Conservation (phyloP, 2,797 vertebrate genomes). For the Acestrorhynchus altus region DNA sequence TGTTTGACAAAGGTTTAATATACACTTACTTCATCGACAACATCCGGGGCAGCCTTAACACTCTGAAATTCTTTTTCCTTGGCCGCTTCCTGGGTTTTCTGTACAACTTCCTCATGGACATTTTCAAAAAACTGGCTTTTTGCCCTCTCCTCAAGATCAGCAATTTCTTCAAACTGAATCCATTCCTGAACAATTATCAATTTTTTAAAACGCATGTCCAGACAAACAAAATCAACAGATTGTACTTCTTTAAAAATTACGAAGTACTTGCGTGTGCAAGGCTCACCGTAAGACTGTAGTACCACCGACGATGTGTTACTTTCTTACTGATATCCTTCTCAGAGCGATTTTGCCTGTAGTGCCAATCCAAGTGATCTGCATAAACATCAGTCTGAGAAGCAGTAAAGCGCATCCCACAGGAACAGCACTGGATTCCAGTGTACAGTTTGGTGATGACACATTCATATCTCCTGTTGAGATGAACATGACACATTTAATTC, state of each 20-base stretch:
- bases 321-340: slow-evolving; percentile 96
- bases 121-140: slow-evolving; percentile 99
- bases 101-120: slow-evolving; percentile 93
- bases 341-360: slow-evolving; percentile 96
- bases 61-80: slow-evolving; percentile 96
- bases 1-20: neutral
- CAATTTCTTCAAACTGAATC: slow-evolving; percentile 99
- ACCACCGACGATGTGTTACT: slow-evolving; percentile 96
- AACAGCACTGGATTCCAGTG: slow-evolving; percentile 98
- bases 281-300: slow-evolving; percentile 93
- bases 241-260: neutral
- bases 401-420: slow-evolving; percentile 98
- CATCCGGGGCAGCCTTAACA: slow-evolving; percentile 92
- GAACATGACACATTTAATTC: neutral
- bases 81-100: slow-evolving; percentile 94
- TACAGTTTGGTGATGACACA: slow-evolving; percentile 91
- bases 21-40: slow-evolving; percentile 87
- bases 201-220: neutral
- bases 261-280: neutral
- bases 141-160: slow-evolving; percentile 95
- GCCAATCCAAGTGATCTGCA: slow-evolving; percentile 98
- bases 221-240: neutral
- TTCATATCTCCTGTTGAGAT: slow-evolving; percentile 84
- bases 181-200: slow-evolving; percentile 83
- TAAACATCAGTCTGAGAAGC: slow-evolving; percentile 95